Base-by-base conservation (phyloP, 2,113 vertebrate species). In the Gambusia holbrooki region DNA sequence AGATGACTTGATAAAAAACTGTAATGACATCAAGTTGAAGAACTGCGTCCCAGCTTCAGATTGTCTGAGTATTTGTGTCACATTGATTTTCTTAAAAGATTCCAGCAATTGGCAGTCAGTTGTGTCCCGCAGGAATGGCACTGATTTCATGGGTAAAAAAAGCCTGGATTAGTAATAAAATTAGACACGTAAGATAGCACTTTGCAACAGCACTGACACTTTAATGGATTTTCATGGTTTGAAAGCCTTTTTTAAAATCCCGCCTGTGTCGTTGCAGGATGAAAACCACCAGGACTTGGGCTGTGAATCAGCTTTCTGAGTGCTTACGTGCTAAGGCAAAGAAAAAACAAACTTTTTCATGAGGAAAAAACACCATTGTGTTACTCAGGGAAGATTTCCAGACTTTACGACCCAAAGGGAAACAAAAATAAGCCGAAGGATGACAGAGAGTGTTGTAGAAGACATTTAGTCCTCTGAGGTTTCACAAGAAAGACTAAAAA, bases 201-300 rank as follows among this genome's bases (percentile, higher is more conserved):
- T 66, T 69, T 69, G 48, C 32, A 7, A 77, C 77, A 68, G 51
- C 51, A 48, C 84, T 76, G 85, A 90, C 81, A 85, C 77, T 87
- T 84, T 89, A 88, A 92, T 93, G 90, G 84, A 85, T 87, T 86
- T 91, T 45, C 37, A 64, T 80, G 64, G 76, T 83, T 86, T 84
- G 58, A 80, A 81, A 85, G 54, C 71, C 25, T 19, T 28, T 27
- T 74, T 51, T 70, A 79, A 83, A 84, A 80, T 69, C 67, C n/a
- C 48, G 10, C 45, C 22, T 51, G 69, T 28, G 1, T 63, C 69
- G 62, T 33, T 61, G 69, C 11, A 19, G 29, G 54, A 77, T 42
- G 19, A 66, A 66, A 32, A 58, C 71, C 51, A 60, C 13, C 25
- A 28, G 28, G 0, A 13, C 69, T 60, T 64, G 33, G 19, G 74